Evolutionary conservation across 2,888 invertebrate species (phyloP), one percentile per base, ranked within the genome.

Genomic region (Eucriotettix oculatus): DNA sequence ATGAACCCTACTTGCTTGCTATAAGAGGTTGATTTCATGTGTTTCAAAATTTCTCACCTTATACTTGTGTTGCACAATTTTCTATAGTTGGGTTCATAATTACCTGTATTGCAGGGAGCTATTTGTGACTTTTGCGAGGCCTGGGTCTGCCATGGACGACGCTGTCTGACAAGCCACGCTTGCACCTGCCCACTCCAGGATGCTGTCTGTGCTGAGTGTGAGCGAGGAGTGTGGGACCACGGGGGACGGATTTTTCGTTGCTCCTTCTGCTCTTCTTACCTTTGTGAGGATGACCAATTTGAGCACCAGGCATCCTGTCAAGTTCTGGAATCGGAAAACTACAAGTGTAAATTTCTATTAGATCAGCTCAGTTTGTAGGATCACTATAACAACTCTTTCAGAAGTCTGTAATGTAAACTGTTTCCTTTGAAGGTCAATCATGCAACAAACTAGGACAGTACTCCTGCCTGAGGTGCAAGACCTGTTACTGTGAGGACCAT

Each of bases 241-340:
- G 97, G 96, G 29, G 92, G 92, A 1, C 79, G 92, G 59, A 86
- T 92, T 66, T 96, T 92, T 72, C 85, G 86, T 67, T 96, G 96
- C 72, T 90, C 89, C 43, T 96, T 90, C 76, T 97, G 96, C 72
- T 78, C 84, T 67, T 89, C 86, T 56, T 94, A 84, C 70, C 77
- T 90, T 9, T 97, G 97, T 73, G 94, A 94, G 75, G 94, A 94
- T 74, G 94, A 94, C 74, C 94, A 94, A 74, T 94, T 94, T 76
- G 96, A 97, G 75, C 96, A 97, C 76, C 97, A 97, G 75, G 96
- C 96, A 7, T 92, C 90, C 0, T 96, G 95, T 72, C 95, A 97
- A 78, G 90, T 94, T 62, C 76, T 97, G 10, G 96, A 97, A 71
- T 86, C 93, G 0, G 97, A 97, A 75, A 93, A 85, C 68, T 94